These are phyloP conservation scores for Elephas maximus DNA, from an alignment of 2,113 vertebrate species.

Conservation along the genomic window DNA sequence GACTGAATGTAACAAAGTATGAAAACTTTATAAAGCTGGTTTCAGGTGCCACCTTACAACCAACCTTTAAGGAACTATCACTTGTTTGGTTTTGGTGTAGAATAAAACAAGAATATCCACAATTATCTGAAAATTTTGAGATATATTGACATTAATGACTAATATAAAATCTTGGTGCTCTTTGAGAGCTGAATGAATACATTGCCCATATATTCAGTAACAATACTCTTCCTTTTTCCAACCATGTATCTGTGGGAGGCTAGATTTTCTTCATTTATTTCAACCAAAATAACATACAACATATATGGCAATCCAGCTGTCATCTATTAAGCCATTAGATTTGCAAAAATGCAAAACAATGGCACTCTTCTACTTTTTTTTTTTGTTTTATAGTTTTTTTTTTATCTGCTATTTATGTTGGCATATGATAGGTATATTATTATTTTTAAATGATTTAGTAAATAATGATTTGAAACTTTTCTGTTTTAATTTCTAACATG, in stretches of 20 bases:
- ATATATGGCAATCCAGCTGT: background rate
- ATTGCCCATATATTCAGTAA: background rate
- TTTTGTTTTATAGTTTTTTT: background rate
- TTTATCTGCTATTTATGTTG: background rate
- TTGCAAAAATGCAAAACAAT: background rate
- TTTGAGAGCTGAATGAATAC: background rate
- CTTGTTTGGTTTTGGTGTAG: background rate
- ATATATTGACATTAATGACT: background rate
- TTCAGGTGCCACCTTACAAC: background rate
- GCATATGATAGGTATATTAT: background rate
- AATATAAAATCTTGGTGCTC: background rate
- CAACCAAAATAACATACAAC: background rate
- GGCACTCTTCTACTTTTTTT: background rate
- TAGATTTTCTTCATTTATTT: background rate
- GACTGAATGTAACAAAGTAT: too few species aligned
- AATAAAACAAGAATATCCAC: background rate
- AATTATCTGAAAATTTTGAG: background rate
- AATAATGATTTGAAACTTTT: background rate
- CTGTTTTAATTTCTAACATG: background rate
- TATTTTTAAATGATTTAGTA: background rate
- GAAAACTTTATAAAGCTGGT: background rate
- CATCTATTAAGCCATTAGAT: background rate
- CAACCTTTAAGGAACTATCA: background rate
- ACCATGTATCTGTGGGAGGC: background rate
- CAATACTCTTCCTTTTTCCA: background rate